Base-by-base conservation (phyloP, 2,113 vertebrate genomes). In the Ranitomeya imitator region DNA sequence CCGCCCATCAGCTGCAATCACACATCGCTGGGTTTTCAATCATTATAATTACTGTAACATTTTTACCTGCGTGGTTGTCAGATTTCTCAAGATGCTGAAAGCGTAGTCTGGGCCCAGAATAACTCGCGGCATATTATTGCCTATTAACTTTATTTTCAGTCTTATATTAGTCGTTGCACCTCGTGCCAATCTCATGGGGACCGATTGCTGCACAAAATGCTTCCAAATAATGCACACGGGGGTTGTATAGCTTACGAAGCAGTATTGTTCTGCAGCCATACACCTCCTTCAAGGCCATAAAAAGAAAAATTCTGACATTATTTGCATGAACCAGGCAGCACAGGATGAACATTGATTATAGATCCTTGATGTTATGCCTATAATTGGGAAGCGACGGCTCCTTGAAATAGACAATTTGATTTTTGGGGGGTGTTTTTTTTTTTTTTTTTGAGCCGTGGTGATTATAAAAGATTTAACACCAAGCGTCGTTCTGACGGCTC, bases 1-100 rank as follows among this genome's bases (percentile, higher is more conserved):
- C 26, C 73, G 65, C 18, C 81, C 52, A 3, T 84, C 82, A 88
- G 45, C 52, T 78, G 87, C 45, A 63, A 45, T 76, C 80, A 67
- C 87, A 77, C 37, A 60, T 65, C 69, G 8, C 37, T 8, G 31
- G 45, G 3, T 54, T 12, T 65, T 83, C 81, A 14, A 83, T 67
- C 81, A n/a, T 45, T 14, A 71, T 84, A 84, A 69, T 71, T 71
- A 26, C n/a, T 26, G 63, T 63, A 55, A 19, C 18, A 23, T 26
- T 84, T 84, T 69, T 55, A 21, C 61, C 37, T 9, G 63, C 26
- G 10, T 31, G 11, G 37, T 69, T 54, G 81, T 63, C 57, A 63
- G 57, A 63, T 59, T 57, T 81, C 11, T 3, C 67, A 71, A 45
- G 67, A 71, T 13, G 9, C 80, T 63, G 59, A 19, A 6, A 63